phyloP scores from a whole-genome alignment of 2,113 vertebrate genomes.

The Chaenogobius annularis region DNA sequence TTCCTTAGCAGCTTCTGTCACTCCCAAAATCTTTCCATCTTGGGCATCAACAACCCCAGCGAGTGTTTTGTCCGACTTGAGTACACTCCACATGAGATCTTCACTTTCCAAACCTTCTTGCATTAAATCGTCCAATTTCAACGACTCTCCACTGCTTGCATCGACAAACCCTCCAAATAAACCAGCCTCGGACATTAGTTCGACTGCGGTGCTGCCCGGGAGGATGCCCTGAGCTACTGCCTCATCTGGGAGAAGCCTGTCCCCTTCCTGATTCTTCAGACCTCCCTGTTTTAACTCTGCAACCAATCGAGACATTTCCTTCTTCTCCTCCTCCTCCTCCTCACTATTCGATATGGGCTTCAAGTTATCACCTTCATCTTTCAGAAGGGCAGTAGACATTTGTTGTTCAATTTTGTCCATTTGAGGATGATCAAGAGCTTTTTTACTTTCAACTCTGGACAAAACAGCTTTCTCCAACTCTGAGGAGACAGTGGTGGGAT shows the following conservation, averaged over 20 bases:
- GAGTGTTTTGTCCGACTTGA: constrained; percentile 84
- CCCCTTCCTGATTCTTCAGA: constrained; percentile 75
- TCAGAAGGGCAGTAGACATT: not conserved
- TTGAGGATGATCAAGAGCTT: constrained; percentile 1
- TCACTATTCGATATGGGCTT: constrained; percentile 24
- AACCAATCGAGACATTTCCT: constrained; percentile 75
- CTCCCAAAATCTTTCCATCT: constrained; percentile 73
- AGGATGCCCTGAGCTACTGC: constrained; percentile 80
- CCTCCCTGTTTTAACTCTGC: constrained; percentile 81
- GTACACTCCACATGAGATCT: constrained; percentile 84
- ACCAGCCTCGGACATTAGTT: constrained; percentile 83
- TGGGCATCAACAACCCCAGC: constrained; percentile 86
- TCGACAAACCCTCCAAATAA: constrained; percentile 93
- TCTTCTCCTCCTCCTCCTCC: constrained; percentile 53
- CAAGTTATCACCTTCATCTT: not conserved
- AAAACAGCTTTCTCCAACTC: constrained; percentile 8
- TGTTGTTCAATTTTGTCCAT: not conserved
- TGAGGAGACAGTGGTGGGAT: not conserved
- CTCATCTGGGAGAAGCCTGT: constrained; percentile 85
- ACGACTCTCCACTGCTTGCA: constrained; percentile 70
- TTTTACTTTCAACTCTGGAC: not conserved
- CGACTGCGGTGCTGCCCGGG: constrained; percentile 84
- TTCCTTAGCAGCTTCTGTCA: constrained; percentile 81
- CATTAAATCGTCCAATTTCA: constrained; percentile 85
- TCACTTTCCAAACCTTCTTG: constrained; percentile 87